These are phyloP conservation scores for Mus spicilegus DNA, from an alignment of 2,113 vertebrate species.

Conservation along the genomic window DNA sequence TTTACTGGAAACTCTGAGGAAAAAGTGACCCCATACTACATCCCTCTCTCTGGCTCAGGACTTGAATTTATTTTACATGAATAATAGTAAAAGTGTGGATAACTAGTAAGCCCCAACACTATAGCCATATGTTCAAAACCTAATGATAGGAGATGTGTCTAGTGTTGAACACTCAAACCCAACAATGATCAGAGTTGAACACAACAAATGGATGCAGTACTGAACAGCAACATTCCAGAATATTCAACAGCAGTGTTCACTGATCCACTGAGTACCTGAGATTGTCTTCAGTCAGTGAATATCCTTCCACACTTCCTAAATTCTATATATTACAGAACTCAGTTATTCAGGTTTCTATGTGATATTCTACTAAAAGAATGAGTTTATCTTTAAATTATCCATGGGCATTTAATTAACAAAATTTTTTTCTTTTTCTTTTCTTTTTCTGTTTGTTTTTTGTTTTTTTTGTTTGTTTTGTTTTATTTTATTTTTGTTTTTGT, in stretches of 20 bases:
- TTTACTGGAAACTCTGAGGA: background rate
- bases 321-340: background rate
- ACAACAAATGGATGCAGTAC: background rate
- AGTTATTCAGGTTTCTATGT: constrained; percentile 16
- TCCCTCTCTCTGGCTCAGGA: background rate
- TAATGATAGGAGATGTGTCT: no score
- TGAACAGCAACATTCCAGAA: background rate
- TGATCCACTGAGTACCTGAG: background rate
- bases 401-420: constrained; percentile 70
- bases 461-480: no score
- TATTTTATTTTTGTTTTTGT: no score
- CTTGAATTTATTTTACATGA: background rate
- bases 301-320: background rate
- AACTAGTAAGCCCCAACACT: background rate
- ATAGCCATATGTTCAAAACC: background rate
- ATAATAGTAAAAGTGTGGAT: background rate
- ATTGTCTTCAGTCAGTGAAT: background rate
- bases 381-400: constrained; percentile 66
- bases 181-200: background rate
- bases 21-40: background rate
- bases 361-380: constrained; percentile 45
- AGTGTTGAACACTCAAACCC: no score
- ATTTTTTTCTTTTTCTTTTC: background rate
- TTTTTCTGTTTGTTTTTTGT: no score
- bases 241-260: background rate